Evolutionary conservation across 2,113 vertebrate species (phyloP).

Genomic region (Crotalus horridus): DNA sequence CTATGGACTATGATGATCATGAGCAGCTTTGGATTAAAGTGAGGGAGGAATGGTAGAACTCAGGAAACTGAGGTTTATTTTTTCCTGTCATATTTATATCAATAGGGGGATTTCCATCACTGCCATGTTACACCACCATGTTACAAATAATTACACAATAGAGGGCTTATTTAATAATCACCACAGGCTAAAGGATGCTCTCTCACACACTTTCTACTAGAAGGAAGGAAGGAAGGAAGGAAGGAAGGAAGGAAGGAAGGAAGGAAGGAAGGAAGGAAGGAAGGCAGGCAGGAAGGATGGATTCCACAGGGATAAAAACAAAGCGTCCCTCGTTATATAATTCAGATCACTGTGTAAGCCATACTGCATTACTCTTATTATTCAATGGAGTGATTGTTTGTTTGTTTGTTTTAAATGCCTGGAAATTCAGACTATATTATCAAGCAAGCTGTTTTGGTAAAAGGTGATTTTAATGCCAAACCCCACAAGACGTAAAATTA

Average conservation of each 20-base stretch:
- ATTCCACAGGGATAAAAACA: background rate
- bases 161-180: too few species aligned
- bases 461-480: constrained; percentile 68
- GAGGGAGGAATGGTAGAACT: too few species aligned
- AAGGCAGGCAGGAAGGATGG: background rate
- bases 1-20: too few species aligned
- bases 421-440: constrained; percentile 59
- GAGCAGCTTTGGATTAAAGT: too few species aligned
- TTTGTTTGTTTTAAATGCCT: constrained; percentile 21
- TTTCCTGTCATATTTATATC: too few species aligned
- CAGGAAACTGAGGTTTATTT: too few species aligned
- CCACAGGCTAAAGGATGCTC: too few species aligned
- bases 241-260: background rate
- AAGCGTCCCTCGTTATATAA: background rate
- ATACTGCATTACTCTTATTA: constrained; percentile 25
- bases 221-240: background rate
- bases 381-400: background rate
- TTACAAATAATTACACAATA: too few species aligned
- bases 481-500: constrained; percentile 74
- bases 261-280: background rate
- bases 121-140: too few species aligned
- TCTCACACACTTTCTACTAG: too few species aligned
- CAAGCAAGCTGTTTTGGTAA: constrained; percentile 67
- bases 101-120: too few species aligned
- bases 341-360: background rate